Conservation (phyloP, 2,888 invertebrate genomes). For the Eulithis prunata region DNA sequence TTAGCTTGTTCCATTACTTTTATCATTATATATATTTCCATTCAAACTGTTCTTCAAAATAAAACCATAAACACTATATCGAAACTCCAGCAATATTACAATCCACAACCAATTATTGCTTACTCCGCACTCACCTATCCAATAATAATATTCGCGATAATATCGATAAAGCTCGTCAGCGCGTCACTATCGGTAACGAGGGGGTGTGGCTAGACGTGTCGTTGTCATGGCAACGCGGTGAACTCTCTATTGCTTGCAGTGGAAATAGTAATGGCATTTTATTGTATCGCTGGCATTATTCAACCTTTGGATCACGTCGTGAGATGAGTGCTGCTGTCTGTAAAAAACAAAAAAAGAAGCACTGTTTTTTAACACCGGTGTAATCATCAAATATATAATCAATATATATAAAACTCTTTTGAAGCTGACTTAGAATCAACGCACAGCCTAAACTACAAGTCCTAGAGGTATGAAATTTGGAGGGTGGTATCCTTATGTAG, state of each 20-base stretch:
- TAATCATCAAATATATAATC: no score
- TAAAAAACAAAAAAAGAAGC: no score
- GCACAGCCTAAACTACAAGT: no score
- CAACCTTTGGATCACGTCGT: conserved; percentile 2
- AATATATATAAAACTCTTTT: no score
- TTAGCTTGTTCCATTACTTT: no score
- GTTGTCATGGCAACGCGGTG: conserved; percentile 47
- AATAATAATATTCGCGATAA: conserved; percentile 9
- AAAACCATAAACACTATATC: no score
- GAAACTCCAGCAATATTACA: background rate
- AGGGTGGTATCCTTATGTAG: no score
- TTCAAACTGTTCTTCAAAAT: background rate
- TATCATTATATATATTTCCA: no score
- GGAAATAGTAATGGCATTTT: conserved; percentile 14
- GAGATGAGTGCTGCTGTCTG: background rate
- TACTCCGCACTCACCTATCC: background rate
- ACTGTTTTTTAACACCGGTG: no score
- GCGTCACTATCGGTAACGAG: conserved; percentile 31
- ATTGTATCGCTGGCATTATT: conserved; percentile 13
- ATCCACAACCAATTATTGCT: background rate
- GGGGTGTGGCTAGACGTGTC: conserved; percentile 44
- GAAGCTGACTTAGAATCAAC: no score
- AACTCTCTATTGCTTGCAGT: conserved; percentile 24
- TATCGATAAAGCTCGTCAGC: conserved; percentile 29
- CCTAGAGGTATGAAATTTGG: no score